Evolutionary conservation across 2,888 invertebrate genomes (phyloP).

Genomic region (Micoletzkya japonica): DNA sequence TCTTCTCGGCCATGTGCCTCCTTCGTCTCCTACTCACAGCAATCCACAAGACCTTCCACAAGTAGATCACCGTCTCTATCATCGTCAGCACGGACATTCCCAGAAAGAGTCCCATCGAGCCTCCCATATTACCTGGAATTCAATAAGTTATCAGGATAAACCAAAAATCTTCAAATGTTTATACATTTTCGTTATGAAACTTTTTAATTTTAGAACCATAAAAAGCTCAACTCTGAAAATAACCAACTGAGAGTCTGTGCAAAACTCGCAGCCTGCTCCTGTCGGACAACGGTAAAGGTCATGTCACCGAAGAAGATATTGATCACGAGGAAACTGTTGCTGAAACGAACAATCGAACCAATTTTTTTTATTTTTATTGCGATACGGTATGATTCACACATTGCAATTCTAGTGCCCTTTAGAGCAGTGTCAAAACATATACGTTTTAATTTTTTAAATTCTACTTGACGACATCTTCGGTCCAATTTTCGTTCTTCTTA

Average conservation of each 20-base stretch:
- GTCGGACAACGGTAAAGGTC: slow-evolving; percentile 45
- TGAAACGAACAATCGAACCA: not conserved
- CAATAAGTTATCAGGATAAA: not conserved
- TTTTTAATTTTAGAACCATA: not conserved
- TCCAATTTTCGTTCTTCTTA: slow-evolving; percentile 25
- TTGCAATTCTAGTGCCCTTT: not conserved
- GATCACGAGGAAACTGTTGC: slow-evolving; percentile 37
- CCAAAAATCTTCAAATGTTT: not conserved
- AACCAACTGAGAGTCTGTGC: slow-evolving; percentile 36
- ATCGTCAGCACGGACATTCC: slow-evolving; percentile 57
- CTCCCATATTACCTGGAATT: slow-evolving; percentile 53
- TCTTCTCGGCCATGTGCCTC: slow-evolving; percentile 16
- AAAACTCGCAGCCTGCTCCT: slow-evolving; percentile 38
- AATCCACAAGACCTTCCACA: slow-evolving; percentile 17
- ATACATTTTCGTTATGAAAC: not conserved
- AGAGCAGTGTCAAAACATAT: not conserved
- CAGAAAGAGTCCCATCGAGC: slow-evolving; percentile 60
- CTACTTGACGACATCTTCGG: slow-evolving; percentile 29
- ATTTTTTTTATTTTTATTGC: not conserved
- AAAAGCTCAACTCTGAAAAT: not conserved
- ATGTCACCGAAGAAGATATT: slow-evolving; percentile 51
- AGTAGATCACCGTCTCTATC: slow-evolving; percentile 36
- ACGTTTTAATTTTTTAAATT: not conserved
- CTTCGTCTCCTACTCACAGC: slow-evolving; percentile 1
- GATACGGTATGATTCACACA: not conserved